phyloP scores from a whole-genome alignment of 2,113 vertebrate species.

The Muntiacus reevesi region DNA sequence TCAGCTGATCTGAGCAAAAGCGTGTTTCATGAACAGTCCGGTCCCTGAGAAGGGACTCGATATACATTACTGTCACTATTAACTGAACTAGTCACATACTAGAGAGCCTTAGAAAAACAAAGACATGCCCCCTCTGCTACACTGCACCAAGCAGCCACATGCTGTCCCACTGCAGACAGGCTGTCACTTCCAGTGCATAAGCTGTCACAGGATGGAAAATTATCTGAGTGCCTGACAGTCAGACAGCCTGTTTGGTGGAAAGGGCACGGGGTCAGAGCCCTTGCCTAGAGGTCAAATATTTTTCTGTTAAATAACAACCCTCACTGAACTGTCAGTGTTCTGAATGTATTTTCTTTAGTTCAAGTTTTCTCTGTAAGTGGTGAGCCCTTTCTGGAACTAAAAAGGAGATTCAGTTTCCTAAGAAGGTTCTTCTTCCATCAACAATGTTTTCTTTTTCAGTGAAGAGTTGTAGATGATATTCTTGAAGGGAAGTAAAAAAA shows the following conservation, averaged over 20 bases:
- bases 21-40: neutral
- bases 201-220: constrained; percentile 38
- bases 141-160: neutral
- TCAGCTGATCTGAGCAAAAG: neutral
- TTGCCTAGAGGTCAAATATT: constrained; percentile 43
- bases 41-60: neutral
- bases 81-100: neutral
- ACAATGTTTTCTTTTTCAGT: neutral
- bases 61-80: neutral
- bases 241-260: neutral
- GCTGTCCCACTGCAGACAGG: neutral
- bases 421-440: constrained; percentile 15
- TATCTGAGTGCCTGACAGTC: constrained; percentile 46
- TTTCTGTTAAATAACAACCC: constrained; percentile 45
- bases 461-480: neutral
- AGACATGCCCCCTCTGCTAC: neutral
- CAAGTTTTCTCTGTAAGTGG: neutral
- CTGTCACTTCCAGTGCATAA: constrained; percentile 2
- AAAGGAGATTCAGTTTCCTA: constrained; percentile 1
- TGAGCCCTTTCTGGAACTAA: neutral
- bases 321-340: constrained; percentile 9
- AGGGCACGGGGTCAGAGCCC: neutral
- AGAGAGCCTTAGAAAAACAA: constrained; percentile 27
- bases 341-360: constrained; percentile 54
- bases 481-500: constrained; percentile 41